Conservation (phyloP, 2,888 invertebrate species). For the Pilophorus perplexus region DNA sequence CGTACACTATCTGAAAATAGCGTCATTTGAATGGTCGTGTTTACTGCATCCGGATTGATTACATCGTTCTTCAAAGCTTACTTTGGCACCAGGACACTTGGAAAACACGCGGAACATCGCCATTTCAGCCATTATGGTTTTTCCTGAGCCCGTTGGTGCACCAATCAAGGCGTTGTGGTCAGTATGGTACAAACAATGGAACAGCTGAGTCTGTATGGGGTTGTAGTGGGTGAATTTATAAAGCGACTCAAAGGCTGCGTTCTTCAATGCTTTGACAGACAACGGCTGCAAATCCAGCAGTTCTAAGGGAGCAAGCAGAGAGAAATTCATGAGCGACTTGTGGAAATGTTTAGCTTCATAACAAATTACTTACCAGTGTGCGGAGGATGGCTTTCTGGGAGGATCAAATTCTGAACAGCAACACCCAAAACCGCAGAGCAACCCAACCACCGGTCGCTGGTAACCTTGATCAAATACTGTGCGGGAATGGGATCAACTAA, state of each 20-base stretch:
- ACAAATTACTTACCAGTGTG: slow-evolving; percentile 66
- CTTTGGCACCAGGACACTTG: slow-evolving; percentile 74
- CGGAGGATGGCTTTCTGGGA: slow-evolving; percentile 88
- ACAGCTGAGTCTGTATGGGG: slow-evolving; percentile 97
- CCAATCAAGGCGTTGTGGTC: slow-evolving; percentile 91
- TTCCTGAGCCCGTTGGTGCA: slow-evolving; percentile 96
- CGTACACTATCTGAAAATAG: slow-evolving; percentile 78
- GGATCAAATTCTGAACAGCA: slow-evolving; percentile 79
- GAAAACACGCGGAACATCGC: slow-evolving; percentile 92
- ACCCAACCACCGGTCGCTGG: slow-evolving; percentile 81
- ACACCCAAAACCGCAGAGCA: slow-evolving; percentile 62
- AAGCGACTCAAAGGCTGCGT: slow-evolving; percentile 72
- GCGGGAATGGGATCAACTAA: slow-evolving; percentile 84
- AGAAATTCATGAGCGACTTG: background rate
- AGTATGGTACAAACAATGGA: slow-evolving; percentile 92
- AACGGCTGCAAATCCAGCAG: slow-evolving; percentile 87
- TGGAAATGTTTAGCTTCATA: background rate
- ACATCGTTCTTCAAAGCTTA: slow-evolving; percentile 50
- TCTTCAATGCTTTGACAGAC: slow-evolving; percentile 76
- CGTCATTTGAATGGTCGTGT: slow-evolving; percentile 11
- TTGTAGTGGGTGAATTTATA: slow-evolving; percentile 95
- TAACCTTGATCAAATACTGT: slow-evolving; percentile 84
- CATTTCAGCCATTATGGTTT: slow-evolving; percentile 96
- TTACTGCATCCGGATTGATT: background rate
- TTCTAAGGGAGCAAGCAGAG: slow-evolving; percentile 60